Conservation (phyloP, 2,888 invertebrate species). For the Agonum fuliginosum region DNA sequence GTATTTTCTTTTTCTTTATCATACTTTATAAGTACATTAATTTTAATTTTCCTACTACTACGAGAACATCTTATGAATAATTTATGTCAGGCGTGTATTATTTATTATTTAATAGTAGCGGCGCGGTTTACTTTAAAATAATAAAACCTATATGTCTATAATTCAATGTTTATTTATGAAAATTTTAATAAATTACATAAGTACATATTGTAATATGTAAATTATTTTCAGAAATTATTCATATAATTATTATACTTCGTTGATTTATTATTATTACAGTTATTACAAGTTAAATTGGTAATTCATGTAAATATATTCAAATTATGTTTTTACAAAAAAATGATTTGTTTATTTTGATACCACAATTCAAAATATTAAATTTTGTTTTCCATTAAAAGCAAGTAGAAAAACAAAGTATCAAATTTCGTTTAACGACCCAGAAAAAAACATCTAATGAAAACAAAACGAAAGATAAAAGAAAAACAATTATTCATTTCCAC, state of each 20-base stretch:
- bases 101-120: slow-evolving; percentile 18
- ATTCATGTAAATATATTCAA: slow-evolving; percentile 25
- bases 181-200: too few species aligned
- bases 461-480: too few species aligned
- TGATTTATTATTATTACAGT: slow-evolving; percentile 30
- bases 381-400: too few species aligned
- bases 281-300: background rate
- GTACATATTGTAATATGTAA: slow-evolving; percentile 8
- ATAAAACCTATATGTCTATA: background rate
- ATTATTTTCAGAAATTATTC: slow-evolving; percentile 8
- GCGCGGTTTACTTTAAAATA: background rate
- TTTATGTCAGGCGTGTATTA: background rate
- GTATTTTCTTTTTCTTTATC: too few species aligned
- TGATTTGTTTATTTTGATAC: background rate
- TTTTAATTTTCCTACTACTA: background rate
- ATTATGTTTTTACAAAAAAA: slow-evolving; percentile 2
- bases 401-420: background rate
- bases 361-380: background rate
- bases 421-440: background rate
- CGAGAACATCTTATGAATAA: slow-evolving; percentile 9
- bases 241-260: slow-evolving; percentile 4
- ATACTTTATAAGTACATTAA: background rate
- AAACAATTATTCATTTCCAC: background rate
- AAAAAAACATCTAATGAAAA: background rate
- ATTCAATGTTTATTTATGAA: slow-evolving; percentile 24